Conservation (phyloP, 2,888 invertebrate species). For the Diplazon laetatorius region DNA sequence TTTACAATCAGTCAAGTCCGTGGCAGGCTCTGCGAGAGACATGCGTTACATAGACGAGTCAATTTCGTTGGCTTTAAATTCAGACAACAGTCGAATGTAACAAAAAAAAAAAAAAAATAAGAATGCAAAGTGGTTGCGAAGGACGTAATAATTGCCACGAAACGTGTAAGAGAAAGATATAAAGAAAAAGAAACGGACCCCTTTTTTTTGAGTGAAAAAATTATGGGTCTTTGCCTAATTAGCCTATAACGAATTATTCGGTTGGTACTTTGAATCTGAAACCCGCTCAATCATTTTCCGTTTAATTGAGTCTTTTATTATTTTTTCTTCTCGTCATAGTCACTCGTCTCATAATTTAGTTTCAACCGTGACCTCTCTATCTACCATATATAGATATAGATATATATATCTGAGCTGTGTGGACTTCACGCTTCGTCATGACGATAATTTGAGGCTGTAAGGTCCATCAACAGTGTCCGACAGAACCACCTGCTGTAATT, state of each 20-base stretch:
- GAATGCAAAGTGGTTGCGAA: constrained; percentile 1
- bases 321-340: neutral
- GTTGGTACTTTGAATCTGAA: constrained; percentile 48
- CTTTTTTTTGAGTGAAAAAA: too few species aligned
- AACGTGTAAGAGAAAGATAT: neutral
- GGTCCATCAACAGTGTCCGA: constrained; percentile 1
- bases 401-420: constrained; percentile 35
- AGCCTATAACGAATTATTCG: constrained; percentile 54
- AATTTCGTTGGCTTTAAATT: constrained; percentile 33
- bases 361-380: constrained; percentile 8
- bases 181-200: constrained; percentile 1
- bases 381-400: neutral
- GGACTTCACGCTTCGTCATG: constrained; percentile 35
- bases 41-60: constrained; percentile 53
- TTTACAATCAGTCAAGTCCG: constrained; percentile 53
- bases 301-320: neutral
- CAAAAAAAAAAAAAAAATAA: constrained; percentile 7
- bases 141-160: neutral
- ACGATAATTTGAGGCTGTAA: constrained; percentile 8
- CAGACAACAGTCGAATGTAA: neutral
- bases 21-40: neutral
- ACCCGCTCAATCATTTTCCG: constrained; percentile 58
- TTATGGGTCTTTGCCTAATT: constrained; percentile 25
- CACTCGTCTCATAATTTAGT: neutral
- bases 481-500: constrained; percentile 24